A percentile compares a stretch with the other conserved stretches of the same genome.
Evolutionary conservation across 2,888 invertebrate genomes (phyloP).

Genomic region (Marasmarcha lunaedactyla): DNA sequence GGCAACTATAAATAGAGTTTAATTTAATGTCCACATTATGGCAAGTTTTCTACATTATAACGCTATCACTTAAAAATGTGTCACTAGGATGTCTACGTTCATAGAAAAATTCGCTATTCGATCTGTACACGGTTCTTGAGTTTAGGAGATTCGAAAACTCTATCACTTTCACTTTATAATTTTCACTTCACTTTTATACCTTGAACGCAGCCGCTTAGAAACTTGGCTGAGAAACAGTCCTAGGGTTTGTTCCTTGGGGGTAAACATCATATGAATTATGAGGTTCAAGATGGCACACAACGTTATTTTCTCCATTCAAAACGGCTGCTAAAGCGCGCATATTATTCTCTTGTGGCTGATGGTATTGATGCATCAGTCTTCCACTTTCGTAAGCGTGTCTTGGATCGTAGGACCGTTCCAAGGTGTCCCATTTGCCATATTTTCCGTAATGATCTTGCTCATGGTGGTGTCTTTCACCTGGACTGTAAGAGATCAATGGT

Average conservation of each 20-base stretch:
- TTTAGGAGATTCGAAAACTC: conserved; percentile 10
- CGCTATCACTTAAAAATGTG: conserved; percentile 45
- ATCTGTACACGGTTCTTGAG: conserved; percentile 42
- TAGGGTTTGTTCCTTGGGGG: conserved; percentile 51
- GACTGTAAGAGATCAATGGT: conserved; percentile 83
- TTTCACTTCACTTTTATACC: conserved; percentile 11
- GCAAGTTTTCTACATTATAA: conserved; percentile 61
- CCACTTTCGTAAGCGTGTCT: conserved; percentile 59
- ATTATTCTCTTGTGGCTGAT: conserved; percentile 66
- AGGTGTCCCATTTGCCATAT: conserved; percentile 64
- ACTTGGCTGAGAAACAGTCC: conserved; percentile 65
- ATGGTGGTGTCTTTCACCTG: conserved; percentile 71
- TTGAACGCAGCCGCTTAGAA: conserved; percentile 33
- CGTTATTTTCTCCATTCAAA: conserved; percentile 85
- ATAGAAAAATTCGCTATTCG: conserved; percentile 56
- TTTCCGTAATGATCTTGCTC: conserved; percentile 60
- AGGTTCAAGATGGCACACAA: conserved; percentile 88
- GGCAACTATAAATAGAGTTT: conserved; percentile 40
- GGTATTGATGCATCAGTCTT: conserved; percentile 63
- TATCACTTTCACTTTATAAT: conserved; percentile 6
- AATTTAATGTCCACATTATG: conserved; percentile 61
- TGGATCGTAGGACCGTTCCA: conserved; percentile 58
- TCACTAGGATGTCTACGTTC: conserved; percentile 53
- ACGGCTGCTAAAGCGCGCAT: conserved; percentile 80
- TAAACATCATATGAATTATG: conserved; percentile 68